Percentiles rank a stretch among this genome's conserved stretches.
Conservation (phyloP, 2,113 vertebrate genomes). For the Pithys albifrons region DNA sequence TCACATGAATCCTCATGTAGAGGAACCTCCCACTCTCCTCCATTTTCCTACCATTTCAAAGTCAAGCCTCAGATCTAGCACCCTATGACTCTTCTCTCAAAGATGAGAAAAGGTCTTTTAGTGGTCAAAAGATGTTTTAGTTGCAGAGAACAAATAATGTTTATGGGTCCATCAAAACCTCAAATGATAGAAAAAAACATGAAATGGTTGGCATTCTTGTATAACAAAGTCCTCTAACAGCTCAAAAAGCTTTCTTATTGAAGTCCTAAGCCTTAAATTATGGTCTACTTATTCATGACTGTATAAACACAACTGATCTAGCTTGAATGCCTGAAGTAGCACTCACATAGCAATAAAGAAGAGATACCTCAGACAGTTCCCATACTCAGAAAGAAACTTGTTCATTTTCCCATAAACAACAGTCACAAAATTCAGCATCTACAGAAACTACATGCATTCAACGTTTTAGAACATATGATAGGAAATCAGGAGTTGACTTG, state of each 20-base stretch:
- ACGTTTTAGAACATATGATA: neutral
- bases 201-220: neutral
- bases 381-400: neutral
- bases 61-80: neutral
- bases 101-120: neutral
- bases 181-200: neutral
- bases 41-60: neutral
- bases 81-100: neutral
- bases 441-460: neutral
- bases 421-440: neutral
- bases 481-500: neutral
- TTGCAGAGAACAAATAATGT: neutral
- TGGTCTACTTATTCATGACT: neutral
- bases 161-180: neutral
- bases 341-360: neutral
- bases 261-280: neutral
- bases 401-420: neutral
- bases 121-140: neutral
- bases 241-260: neutral
- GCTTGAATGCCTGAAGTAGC: neutral
- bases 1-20: neutral
- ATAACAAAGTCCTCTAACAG: neutral
- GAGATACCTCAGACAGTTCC: neutral
- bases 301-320: neutral
- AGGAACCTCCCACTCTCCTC: neutral